phyloP scores from a whole-genome alignment of 2,888 invertebrate genomes.

The Tetrapedia diversipes region DNA sequence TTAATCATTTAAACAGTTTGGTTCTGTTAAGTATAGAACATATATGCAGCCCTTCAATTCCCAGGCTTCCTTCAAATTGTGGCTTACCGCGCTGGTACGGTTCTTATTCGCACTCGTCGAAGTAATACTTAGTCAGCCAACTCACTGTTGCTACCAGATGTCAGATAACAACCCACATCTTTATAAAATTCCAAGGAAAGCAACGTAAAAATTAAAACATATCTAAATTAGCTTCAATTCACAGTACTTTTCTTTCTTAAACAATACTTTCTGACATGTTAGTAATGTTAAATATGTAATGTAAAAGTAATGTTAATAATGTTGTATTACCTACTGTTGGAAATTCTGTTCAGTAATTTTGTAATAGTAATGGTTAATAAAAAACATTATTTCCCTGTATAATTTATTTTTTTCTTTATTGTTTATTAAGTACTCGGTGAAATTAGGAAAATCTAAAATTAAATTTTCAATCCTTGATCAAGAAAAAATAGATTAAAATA shows the following conservation, averaged over 20 bases:
- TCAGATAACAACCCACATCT: slow-evolving; percentile 42
- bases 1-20: slow-evolving; percentile 63
- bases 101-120: slow-evolving; percentile 67
- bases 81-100: slow-evolving; percentile 67
- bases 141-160: slow-evolving; percentile 57
- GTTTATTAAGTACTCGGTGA: not conserved
- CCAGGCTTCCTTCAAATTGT: slow-evolving; percentile 66
- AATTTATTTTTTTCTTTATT: not conserved
- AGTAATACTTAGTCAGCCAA: slow-evolving; percentile 60
- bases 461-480: not conserved
- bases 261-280: not conserved
- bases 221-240: slow-evolving; percentile 16
- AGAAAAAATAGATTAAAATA: no score
- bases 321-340: not conserved
- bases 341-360: not conserved
- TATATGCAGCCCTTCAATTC: slow-evolving; percentile 56
- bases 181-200: slow-evolving; percentile 24
- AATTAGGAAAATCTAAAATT: not conserved
- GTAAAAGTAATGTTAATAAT: no score
- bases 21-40: slow-evolving; percentile 34
- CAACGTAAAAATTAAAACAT: slow-evolving; percentile 25
- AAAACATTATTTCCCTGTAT: not conserved
- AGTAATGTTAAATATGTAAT: no score
- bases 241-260: slow-evolving; percentile 8
- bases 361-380: not conserved